Conservation (phyloP, 2,113 vertebrate genomes). For the Rafetus swinhoei region DNA sequence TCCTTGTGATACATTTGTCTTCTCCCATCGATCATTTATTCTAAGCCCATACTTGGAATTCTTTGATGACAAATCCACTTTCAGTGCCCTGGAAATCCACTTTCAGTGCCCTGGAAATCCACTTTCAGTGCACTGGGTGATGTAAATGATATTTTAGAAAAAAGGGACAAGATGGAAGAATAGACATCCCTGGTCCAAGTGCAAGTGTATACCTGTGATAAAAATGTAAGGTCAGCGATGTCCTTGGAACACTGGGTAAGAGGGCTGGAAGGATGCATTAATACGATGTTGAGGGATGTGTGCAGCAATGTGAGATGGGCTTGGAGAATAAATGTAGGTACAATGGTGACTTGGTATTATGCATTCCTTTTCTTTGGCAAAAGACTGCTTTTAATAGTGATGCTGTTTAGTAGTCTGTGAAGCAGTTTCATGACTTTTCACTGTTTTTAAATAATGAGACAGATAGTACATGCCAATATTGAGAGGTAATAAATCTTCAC, state of each 20-base stretch:
- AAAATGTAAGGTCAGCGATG: background rate
- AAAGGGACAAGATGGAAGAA: background rate
- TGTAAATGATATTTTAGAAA: background rate
- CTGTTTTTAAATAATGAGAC: background rate
- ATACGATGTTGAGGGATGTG: background rate
- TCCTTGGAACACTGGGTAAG: background rate
- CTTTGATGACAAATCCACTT: background rate
- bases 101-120: too few relatives aligned
- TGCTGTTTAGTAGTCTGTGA: background rate
- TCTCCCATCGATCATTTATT: background rate
- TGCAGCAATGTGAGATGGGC: background rate
- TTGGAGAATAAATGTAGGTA: background rate
- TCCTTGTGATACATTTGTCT: slow-evolving; percentile 56
- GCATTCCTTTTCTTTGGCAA: background rate
- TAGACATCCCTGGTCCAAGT: background rate
- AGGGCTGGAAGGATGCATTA: background rate
- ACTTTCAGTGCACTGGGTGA: background rate
- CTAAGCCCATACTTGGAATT: background rate
- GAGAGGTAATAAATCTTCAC: background rate
- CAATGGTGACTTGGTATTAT: background rate
- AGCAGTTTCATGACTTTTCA: background rate
- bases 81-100: background rate
- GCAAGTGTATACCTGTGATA: accelerated
- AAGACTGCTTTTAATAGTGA: background rate
- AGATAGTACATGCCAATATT: background rate